Percentiles rank a stretch among this genome's conserved stretches.
Conservation (phyloP, 35 echinoderm and acorn worm genomes). For the Nesometra sesokonis region DNA sequence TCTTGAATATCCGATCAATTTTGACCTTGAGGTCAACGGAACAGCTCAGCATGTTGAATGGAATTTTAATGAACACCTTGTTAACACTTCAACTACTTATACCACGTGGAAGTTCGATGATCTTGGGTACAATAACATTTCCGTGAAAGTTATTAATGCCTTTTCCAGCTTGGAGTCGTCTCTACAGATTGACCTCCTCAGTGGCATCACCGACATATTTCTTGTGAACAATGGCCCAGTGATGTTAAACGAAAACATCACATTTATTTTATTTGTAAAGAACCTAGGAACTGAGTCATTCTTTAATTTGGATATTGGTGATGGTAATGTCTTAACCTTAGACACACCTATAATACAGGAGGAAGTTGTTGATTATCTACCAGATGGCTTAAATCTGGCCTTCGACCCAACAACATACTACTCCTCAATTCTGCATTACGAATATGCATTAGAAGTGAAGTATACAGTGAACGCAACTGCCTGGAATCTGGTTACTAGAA, state of each 20-base stretch:
- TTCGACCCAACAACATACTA: constrained; percentile 46
- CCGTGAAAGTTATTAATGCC: constrained; percentile 12
- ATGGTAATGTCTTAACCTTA: constrained; percentile 19
- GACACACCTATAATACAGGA: constrained; percentile 2
- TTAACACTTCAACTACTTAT: neutral
- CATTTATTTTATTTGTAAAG: constrained; percentile 53
- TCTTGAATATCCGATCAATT: neutral
- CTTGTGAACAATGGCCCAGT: constrained; percentile 73
- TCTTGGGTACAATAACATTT: constrained; percentile 4
- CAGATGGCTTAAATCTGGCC: constrained; percentile 35
- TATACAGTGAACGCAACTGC: constrained; percentile 33
- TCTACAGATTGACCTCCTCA: neutral
- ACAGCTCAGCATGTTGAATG: constrained; percentile 11
- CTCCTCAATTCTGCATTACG: constrained; percentile 26
- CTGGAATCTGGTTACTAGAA: constrained; percentile 24
- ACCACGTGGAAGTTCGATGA: constrained; percentile 26
- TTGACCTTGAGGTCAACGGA: neutral
- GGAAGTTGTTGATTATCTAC: constrained; percentile 19
- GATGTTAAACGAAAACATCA: constrained; percentile 18
- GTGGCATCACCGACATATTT: constrained; percentile 48
- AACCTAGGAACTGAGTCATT: constrained; percentile 32
- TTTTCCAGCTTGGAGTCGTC: neutral
- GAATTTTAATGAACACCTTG: constrained; percentile 6
- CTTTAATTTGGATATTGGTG: constrained; percentile 44
- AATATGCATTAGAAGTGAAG: constrained; percentile 24